Evolutionary conservation across 2,797 vertebrate genomes (phyloP).

Genomic region (Hyperoplus immaculatus): DNA sequence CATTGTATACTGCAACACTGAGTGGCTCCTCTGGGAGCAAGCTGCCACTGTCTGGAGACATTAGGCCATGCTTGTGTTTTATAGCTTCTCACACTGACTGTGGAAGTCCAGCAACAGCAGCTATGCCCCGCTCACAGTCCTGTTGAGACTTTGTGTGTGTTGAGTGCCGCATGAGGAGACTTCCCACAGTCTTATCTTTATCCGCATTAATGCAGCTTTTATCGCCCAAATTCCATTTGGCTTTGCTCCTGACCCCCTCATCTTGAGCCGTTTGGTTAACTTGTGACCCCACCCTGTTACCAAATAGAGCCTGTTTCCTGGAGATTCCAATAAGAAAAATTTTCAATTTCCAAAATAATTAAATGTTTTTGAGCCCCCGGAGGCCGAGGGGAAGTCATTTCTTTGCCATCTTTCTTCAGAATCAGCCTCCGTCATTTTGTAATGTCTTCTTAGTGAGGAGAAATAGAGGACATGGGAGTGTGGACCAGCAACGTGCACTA

Average conservation of each 20-base stretch:
- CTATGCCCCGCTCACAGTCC: slow-evolving; percentile 45
- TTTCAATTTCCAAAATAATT: slow-evolving; percentile 14
- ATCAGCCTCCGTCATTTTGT: slow-evolving; percentile 29
- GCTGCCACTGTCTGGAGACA: slow-evolving; percentile 64
- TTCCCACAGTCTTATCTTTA: slow-evolving; percentile 45
- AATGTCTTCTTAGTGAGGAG: slow-evolving; percentile 44
- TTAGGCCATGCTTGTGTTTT: slow-evolving; percentile 54
- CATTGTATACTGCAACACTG: slow-evolving; percentile 62
- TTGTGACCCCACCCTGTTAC: slow-evolving; percentile 14
- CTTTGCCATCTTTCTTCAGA: slow-evolving; percentile 14
- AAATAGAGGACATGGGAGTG: slow-evolving; percentile 42
- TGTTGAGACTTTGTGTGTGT: slow-evolving; percentile 55
- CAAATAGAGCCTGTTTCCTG: slow-evolving; percentile 7
- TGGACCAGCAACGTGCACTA: slow-evolving; percentile 56
- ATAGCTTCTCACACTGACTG: slow-evolving; percentile 51
- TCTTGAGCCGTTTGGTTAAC: slow-evolving; percentile 39
- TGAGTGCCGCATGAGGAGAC: slow-evolving; percentile 22
- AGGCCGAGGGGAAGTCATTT: slow-evolving; percentile 5
- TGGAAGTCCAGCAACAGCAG: slow-evolving; percentile 58
- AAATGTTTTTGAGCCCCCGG: not conserved
- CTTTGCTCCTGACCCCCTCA: slow-evolving; percentile 32
- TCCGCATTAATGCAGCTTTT: slow-evolving; percentile 46
- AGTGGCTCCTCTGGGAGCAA: slow-evolving; percentile 66
- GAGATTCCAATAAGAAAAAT: slow-evolving; percentile 18
- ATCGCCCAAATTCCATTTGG: slow-evolving; percentile 36